A percentile compares a stretch with the other conserved stretches of the same genome.
These are phyloP conservation scores for Anneissia japonica DNA, from an alignment of 35 echinoderm and acorn worm genomes.

Conservation along the genomic window DNA sequence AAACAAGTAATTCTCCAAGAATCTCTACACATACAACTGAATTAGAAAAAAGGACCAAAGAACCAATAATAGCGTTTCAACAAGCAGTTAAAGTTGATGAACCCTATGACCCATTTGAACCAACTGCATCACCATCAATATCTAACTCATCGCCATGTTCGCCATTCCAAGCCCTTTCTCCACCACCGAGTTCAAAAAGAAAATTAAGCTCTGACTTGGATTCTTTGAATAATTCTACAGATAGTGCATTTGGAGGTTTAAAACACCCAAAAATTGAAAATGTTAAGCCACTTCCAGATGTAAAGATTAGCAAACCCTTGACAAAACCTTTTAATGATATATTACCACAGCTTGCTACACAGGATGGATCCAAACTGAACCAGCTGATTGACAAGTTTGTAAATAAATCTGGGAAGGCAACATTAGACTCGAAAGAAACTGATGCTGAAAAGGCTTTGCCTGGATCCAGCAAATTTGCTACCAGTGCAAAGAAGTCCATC, in stretches of 20 bases:
- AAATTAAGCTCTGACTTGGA: neutral
- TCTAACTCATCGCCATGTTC: neutral
- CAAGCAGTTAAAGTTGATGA: neutral
- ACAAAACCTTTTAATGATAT: too few relatives aligned
- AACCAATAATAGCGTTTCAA: neutral
- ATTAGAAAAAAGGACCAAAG: neutral
- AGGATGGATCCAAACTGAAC: too few relatives aligned
- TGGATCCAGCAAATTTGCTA: neutral
- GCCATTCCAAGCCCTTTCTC: neutral
- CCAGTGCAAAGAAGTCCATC: neutral
- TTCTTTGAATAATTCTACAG: neutral
- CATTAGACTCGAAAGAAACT: neutral
- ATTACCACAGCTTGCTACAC: too few relatives aligned
- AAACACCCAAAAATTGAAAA: neutral
- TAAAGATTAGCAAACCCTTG: too few relatives aligned
- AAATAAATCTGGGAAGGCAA: neutral
- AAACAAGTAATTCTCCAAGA: neutral
- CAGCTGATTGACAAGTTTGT: too few relatives aligned
- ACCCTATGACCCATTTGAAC: slow-evolving; percentile 84
- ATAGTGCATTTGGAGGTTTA: neutral
- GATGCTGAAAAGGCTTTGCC: neutral
- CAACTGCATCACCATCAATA: slow-evolving; percentile 62
- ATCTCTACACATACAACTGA: neutral
- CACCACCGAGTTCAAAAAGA: neutral
- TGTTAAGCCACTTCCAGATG: neutral